Conservation (phyloP, 2,113 vertebrate genomes). For the Callospermophilus lateralis region DNA sequence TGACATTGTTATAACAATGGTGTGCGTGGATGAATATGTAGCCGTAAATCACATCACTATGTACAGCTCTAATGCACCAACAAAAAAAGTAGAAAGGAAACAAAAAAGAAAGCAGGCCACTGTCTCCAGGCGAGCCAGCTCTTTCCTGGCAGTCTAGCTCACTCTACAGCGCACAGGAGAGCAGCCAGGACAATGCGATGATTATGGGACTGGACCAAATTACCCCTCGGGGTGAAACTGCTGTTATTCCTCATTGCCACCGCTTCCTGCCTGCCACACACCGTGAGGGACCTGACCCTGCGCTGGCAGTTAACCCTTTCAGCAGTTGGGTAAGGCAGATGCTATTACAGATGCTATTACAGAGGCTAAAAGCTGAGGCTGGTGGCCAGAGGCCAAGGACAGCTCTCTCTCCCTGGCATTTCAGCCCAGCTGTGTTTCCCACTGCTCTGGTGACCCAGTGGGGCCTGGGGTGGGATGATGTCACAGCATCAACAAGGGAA, state of each 20-base stretch:
- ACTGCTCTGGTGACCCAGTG: not conserved
- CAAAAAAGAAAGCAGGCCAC: not conserved
- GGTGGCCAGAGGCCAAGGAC: not conserved
- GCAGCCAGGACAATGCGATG: not conserved
- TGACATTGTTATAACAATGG: no score
- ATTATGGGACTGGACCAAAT: not conserved
- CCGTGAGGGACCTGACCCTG: not conserved
- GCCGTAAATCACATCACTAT: no score
- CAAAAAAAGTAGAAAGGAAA: no score
- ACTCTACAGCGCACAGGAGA: not conserved
- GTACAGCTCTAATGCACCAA: no score
- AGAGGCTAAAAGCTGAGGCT: not conserved
- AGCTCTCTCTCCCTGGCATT: not conserved
- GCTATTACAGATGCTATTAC: not conserved
- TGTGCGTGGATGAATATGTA: no score
- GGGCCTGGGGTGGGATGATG: no score
- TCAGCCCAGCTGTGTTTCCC: not conserved
- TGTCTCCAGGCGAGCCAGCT: not conserved
- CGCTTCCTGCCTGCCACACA: not conserved
- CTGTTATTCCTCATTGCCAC: not conserved
- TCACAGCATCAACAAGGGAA: not conserved
- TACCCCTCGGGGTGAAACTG: not conserved
- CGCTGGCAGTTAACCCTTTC: not conserved
- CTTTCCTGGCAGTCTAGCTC: not conserved
- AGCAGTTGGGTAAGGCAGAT: not conserved